Evolutionary conservation across 2,113 vertebrate genomes (phyloP).

Genomic region (Zingel zingel): DNA sequence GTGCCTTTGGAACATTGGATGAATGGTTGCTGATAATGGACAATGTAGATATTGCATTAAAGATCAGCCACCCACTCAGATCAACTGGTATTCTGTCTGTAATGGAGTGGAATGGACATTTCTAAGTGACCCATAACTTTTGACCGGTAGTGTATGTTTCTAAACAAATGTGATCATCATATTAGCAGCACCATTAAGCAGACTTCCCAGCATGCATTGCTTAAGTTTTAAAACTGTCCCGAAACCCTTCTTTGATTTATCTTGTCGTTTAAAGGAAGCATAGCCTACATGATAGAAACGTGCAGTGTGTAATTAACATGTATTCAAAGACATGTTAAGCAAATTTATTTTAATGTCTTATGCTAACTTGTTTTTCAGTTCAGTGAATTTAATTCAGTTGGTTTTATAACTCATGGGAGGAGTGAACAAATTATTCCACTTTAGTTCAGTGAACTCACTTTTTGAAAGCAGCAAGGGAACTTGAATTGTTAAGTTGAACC

Average conservation of each 20-base stretch:
- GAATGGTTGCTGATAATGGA: too few species aligned
- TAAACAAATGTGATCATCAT: not conserved
- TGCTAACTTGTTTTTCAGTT: not conserved
- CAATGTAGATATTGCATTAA: too few species aligned
- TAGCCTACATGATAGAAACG: too few species aligned
- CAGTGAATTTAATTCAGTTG: not conserved
- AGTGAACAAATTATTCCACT: not conserved
- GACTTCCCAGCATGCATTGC: slow-evolving; percentile 3
- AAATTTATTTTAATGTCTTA: too few species aligned
- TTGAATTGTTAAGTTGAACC: not conserved
- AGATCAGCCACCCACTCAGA: too few species aligned
- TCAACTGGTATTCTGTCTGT: too few species aligned
- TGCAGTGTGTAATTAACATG: too few species aligned
- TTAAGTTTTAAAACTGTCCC: not conserved
- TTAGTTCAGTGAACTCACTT: not conserved
- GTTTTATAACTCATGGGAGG: not conserved
- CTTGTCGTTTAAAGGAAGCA: not conserved
- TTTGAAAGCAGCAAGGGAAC: not conserved
- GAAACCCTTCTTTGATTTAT: not conserved
- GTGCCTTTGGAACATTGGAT: too few species aligned
- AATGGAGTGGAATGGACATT: too few species aligned
- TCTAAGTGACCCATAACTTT: too few species aligned
- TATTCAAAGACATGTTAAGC: not conserved
- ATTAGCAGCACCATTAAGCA: too few species aligned
- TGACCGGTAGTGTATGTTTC: not conserved